A percentile compares a stretch with the other conserved stretches of the same genome.
Conservation (phyloP, 2,113 vertebrate species). For the Myiagra hebetior region DNA sequence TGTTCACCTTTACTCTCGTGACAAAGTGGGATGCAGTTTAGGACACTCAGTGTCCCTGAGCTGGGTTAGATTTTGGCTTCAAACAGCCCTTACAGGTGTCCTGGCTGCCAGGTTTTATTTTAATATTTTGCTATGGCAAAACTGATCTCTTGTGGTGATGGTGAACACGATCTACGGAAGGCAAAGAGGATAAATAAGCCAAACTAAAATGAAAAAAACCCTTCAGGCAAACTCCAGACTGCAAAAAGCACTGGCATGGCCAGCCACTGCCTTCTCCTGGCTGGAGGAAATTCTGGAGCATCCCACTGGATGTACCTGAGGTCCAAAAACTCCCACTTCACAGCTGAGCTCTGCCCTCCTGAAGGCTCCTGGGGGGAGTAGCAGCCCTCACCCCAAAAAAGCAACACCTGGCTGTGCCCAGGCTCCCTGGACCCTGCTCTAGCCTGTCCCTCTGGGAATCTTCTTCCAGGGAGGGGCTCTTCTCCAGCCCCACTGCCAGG, state of each 20-base stretch:
- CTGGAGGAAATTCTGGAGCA: neutral
- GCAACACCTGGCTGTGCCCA: neutral
- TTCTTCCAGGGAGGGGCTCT: neutral
- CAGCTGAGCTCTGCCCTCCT: neutral
- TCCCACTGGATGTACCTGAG: neutral
- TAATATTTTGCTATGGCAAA: constrained; percentile 5
- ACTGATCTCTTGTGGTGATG: neutral
- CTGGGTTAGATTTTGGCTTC: neutral
- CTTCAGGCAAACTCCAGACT: neutral
- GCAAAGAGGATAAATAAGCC: neutral
- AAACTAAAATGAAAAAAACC: neutral
- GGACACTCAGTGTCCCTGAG: neutral
- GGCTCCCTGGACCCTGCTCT: neutral
- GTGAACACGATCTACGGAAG: neutral
- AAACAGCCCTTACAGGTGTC: neutral
- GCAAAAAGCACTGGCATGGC: neutral
- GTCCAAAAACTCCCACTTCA: neutral
- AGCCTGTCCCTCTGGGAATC: neutral
- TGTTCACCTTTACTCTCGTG: constrained; percentile 56
- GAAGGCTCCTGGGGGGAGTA: neutral
- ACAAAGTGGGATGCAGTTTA: neutral
- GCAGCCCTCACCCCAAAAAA: neutral
- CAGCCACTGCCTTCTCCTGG: neutral
- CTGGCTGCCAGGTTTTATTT: neutral
- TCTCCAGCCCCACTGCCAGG: neutral